Percentiles rank a stretch among this genome's conserved stretches.
phyloP scores from a whole-genome alignment of 2,888 invertebrate genomes.

The Cosmopolites sordidus region DNA sequence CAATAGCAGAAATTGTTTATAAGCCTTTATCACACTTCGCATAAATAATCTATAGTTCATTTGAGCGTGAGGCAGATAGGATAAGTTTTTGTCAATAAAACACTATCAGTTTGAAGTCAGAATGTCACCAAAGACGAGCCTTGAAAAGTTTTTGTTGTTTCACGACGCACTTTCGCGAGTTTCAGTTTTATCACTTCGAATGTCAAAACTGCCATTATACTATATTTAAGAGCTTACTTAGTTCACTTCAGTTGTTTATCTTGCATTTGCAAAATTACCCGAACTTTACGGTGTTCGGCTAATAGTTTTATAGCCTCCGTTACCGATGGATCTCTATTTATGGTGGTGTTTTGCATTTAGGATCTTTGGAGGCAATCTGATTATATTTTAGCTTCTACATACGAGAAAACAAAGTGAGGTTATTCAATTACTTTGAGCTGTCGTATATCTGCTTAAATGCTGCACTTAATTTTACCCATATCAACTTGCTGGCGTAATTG shows the following conservation, averaged over 20 bases:
- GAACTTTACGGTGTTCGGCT: conserved; percentile 24
- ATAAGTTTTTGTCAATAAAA: too few species aligned
- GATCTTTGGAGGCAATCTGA: conserved; percentile 34
- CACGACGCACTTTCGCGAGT: conserved; percentile 4
- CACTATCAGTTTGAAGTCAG: too few species aligned
- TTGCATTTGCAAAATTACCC: conserved; percentile 24
- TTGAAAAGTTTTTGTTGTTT: conserved; percentile 1
- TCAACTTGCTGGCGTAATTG: too few species aligned
- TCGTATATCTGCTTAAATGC: too few species aligned
- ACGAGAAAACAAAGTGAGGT: conserved; percentile 28
- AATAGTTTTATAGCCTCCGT: conserved; percentile 33
- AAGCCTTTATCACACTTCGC: too few species aligned
- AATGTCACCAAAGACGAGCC: too few species aligned
- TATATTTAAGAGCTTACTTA: conserved; percentile 15
- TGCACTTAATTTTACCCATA: too few species aligned
- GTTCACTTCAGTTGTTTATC: conserved; percentile 22
- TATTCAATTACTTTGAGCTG: not conserved
- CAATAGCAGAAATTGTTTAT: too few species aligned
- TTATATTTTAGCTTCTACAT: conserved; percentile 33
- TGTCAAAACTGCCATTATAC: conserved; percentile 15
- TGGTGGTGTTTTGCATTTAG: conserved; percentile 31
- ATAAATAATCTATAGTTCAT: too few species aligned
- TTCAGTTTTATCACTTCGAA: conserved; percentile 12
- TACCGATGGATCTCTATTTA: conserved; percentile 24
- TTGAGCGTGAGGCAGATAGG: too few species aligned